phyloP scores from a whole-genome alignment of 2,797 vertebrate genomes.

The Hyperoplus lanceolatus region DNA sequence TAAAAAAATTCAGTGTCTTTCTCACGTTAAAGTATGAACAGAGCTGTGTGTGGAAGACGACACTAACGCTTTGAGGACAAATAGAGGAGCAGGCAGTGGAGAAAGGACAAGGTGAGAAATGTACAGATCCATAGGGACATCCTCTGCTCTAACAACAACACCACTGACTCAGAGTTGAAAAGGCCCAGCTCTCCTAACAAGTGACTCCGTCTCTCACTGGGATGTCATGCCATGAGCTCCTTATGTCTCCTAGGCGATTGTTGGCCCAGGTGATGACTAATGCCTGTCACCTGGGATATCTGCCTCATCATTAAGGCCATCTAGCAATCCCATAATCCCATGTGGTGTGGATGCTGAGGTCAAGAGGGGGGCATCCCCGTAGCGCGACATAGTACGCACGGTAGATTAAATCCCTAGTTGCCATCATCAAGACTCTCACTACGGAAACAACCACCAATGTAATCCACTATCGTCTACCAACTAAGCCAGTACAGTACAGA shows the following conservation, averaged over 20 bases:
- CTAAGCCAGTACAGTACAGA: not conserved
- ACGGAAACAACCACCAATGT: slow-evolving; percentile 15
- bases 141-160: slow-evolving; percentile 31
- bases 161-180: slow-evolving; percentile 48
- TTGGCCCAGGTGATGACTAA: slow-evolving; percentile 67
- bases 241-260: slow-evolving; percentile 70
- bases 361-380: slow-evolving; percentile 64
- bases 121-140: slow-evolving; percentile 47
- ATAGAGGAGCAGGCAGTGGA: slow-evolving; percentile 30
- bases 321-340: slow-evolving; percentile 71
- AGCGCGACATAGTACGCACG: not conserved
- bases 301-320: slow-evolving; percentile 51
- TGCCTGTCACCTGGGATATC: slow-evolving; percentile 55
- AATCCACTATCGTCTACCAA: slow-evolving; percentile 5
- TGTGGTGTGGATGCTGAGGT: slow-evolving; percentile 52
- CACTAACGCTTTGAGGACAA: slow-evolving; percentile 61
- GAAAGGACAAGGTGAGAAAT: slow-evolving; percentile 55
- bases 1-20: not conserved
- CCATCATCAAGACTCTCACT: slow-evolving; percentile 20
- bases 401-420: slow-evolving; percentile 19
- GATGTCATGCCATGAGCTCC: slow-evolving; percentile 58
- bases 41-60: slow-evolving; percentile 56
- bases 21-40: slow-evolving; percentile 5
- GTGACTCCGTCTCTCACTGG: slow-evolving; percentile 53
- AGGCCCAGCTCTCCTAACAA: slow-evolving; percentile 43